Evolutionary conservation across 2,797 vertebrate genomes (phyloP).

Genomic region (Corythornis leucogaster): DNA sequence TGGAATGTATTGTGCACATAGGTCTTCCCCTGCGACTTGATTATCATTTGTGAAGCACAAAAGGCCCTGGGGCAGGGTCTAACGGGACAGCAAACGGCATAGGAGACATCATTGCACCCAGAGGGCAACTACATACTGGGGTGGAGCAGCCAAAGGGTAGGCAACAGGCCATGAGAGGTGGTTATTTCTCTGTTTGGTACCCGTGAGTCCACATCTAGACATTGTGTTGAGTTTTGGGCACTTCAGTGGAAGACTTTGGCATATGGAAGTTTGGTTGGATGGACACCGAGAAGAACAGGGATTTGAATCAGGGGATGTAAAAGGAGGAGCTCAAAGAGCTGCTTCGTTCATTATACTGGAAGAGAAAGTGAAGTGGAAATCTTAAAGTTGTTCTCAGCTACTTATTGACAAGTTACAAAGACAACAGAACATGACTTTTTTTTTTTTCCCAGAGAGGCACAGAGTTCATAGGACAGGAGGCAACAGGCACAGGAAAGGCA

Average conservation of each 20-base stretch:
- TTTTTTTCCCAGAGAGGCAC: background rate
- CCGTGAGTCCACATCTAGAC: background rate
- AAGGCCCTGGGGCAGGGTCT: background rate
- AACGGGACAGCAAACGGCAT: background rate
- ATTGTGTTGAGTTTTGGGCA: background rate
- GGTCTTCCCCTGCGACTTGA: background rate
- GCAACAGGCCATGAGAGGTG: background rate
- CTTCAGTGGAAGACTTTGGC: background rate
- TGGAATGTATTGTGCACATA: rapidly evolving
- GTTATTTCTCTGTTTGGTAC: background rate
- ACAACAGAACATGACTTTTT: background rate
- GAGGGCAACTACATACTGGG: background rate
- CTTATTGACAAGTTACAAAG: background rate
- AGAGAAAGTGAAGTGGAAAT: background rate
- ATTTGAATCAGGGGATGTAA: background rate
- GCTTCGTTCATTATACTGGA: background rate
- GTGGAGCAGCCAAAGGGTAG: background rate
- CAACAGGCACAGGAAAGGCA: background rate
- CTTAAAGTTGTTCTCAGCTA: background rate
- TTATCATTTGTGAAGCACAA: background rate
- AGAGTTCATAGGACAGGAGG: background rate
- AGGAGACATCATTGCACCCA: background rate
- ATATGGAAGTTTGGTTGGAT: background rate
- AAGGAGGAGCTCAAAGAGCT: background rate
- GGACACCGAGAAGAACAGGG: background rate